phyloP scores from a whole-genome alignment of 2,797 vertebrate genomes.

The Anguilla megastoma region DNA sequence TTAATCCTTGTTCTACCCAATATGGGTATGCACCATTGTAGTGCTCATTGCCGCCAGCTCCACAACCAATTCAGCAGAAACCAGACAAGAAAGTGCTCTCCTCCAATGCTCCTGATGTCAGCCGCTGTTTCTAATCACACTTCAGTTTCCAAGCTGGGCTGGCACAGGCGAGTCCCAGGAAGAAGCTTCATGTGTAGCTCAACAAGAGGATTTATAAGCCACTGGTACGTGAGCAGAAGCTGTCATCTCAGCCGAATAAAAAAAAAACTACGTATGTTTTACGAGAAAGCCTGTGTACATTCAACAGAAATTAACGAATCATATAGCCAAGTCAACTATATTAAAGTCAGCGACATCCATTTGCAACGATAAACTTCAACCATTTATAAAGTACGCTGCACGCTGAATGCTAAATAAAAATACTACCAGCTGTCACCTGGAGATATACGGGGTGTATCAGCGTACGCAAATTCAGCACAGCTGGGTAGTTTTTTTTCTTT shows the following conservation, averaged over 20 bases:
- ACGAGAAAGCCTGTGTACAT: background rate
- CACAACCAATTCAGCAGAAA: background rate
- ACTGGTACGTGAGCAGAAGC: too few species aligned
- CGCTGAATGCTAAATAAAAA: background rate
- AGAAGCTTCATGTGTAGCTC: too few species aligned
- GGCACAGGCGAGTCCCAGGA: too few species aligned
- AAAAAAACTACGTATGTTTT: background rate
- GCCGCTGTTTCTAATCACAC: too few species aligned
- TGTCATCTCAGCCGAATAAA: too few species aligned
- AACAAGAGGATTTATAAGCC: too few species aligned
- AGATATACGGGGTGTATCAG: background rate
- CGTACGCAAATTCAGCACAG: background rate
- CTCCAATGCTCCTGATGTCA: background rate
- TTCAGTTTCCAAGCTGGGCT: too few species aligned
- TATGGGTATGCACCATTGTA: background rate
- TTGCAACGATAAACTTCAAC: background rate
- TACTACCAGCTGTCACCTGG: background rate
- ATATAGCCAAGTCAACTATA: background rate
- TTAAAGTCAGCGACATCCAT: background rate
- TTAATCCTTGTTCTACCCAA: background rate
- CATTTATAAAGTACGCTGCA: background rate
- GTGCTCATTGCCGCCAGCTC: background rate
- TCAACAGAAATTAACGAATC: background rate
- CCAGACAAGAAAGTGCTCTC: background rate
- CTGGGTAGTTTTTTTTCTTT: background rate